Conservation (phyloP, 2,797 vertebrate genomes). For the Trematomus bernacchii region DNA sequence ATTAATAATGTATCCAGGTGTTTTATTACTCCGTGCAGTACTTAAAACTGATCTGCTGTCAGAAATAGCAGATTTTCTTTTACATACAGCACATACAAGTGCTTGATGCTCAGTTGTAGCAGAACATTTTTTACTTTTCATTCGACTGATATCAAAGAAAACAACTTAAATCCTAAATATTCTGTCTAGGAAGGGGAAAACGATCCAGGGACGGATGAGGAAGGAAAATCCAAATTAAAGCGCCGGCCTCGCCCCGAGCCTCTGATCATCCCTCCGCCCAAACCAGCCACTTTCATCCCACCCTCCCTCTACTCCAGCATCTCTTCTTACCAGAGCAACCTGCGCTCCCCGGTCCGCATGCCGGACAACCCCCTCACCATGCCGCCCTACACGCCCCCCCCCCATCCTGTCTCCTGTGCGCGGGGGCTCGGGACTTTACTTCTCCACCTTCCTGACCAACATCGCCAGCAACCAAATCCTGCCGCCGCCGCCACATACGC, state of each 20-base stretch:
- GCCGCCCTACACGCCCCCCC: slow-evolving; percentile 83
- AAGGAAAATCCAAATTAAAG: slow-evolving; percentile 88
- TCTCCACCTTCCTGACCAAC: slow-evolving; percentile 89
- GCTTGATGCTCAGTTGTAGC: neutral
- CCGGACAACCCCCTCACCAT: slow-evolving; percentile 69
- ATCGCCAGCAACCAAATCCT: slow-evolving; percentile 86
- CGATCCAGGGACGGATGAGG: slow-evolving; percentile 72
- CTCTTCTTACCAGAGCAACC: slow-evolving; percentile 93
- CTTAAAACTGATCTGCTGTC: neutral
- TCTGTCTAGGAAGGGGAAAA: slow-evolving; percentile 77
- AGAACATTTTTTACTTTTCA: too few species aligned
- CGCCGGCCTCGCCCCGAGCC: slow-evolving; percentile 95
- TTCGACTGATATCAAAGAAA: neutral
- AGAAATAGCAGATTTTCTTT: neutral
- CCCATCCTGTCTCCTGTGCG: slow-evolving; percentile 94
- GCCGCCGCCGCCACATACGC: slow-evolving; percentile 84
- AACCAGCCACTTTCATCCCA: slow-evolving; percentile 93
- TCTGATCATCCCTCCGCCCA: slow-evolving; percentile 97
- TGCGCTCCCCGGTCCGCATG: slow-evolving; percentile 94
- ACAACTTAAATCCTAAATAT: neutral
- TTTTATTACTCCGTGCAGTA: neutral
- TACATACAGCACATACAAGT: neutral
- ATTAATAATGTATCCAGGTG: neutral
- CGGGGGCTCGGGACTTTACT: slow-evolving; percentile 92
- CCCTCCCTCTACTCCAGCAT: slow-evolving; percentile 93